Conservation (phyloP, 2,888 invertebrate genomes). For the Myopa tessellatipennis region DNA sequence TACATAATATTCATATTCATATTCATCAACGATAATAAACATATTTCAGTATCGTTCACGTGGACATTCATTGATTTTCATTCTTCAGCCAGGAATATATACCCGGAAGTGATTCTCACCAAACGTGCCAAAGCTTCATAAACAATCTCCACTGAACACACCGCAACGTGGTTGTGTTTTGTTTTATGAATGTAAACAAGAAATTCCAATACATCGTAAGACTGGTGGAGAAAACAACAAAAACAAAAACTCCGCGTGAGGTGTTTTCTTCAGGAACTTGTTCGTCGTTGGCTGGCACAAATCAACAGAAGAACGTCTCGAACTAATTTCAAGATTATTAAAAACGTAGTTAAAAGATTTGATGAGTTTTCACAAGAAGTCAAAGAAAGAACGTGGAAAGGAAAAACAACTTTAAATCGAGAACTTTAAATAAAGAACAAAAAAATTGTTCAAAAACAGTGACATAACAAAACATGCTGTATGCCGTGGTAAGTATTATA, state of each 20-base stretch:
- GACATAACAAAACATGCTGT: background rate
- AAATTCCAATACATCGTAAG: background rate
- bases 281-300: background rate
- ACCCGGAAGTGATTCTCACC: background rate
- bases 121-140: background rate
- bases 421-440: background rate
- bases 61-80: too few species aligned
- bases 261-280: slow-evolving; percentile 23
- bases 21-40: too few species aligned
- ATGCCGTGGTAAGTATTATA: background rate
- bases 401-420: background rate
- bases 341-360: too few species aligned
- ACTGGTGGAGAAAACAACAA: background rate
- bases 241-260: slow-evolving; percentile 18
- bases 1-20: too few species aligned
- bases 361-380: background rate
- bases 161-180: background rate
- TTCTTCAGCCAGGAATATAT: background rate
- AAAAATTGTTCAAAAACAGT: background rate
- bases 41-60: too few species aligned
- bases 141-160: background rate
- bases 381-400: background rate
- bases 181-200: slow-evolving; percentile 15
- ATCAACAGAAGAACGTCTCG: background rate
- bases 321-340: too few species aligned